Evolutionary conservation across 2,113 vertebrate species (phyloP).

Genomic region (human): DNA sequence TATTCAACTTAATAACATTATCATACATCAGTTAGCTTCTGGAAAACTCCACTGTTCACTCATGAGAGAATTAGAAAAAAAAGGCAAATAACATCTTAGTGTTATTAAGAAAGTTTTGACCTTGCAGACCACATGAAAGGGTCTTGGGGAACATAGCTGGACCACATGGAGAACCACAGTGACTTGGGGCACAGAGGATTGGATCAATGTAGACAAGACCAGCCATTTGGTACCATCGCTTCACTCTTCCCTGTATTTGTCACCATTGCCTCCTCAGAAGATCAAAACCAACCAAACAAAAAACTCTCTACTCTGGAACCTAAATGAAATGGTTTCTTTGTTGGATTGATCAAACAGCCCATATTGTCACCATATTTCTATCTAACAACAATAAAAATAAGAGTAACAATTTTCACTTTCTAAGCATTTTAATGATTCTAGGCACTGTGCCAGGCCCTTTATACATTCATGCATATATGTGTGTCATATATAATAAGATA

Average conservation of each 20-base stretch:
- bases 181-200: background rate
- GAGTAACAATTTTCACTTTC: background rate
- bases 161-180: background rate
- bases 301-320: background rate
- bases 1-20: background rate
- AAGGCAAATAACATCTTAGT: background rate
- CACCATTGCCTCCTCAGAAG: fast-evolving
- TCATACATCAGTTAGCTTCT: background rate
- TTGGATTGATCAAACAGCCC: background rate
- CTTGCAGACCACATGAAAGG: background rate
- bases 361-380: background rate
- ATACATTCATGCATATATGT: background rate
- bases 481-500: background rate
- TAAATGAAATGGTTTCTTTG: background rate
- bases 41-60: background rate
- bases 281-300: background rate
- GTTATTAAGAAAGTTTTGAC: background rate
- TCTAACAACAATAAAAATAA: background rate
- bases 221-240: background rate
- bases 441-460: background rate
- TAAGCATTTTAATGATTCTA: background rate
- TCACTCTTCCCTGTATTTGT: background rate
- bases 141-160: background rate
- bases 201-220: background rate
- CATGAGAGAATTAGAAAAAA: background rate